phyloP scores from a whole-genome alignment of 2,113 vertebrate species.

The Solea solea region DNA sequence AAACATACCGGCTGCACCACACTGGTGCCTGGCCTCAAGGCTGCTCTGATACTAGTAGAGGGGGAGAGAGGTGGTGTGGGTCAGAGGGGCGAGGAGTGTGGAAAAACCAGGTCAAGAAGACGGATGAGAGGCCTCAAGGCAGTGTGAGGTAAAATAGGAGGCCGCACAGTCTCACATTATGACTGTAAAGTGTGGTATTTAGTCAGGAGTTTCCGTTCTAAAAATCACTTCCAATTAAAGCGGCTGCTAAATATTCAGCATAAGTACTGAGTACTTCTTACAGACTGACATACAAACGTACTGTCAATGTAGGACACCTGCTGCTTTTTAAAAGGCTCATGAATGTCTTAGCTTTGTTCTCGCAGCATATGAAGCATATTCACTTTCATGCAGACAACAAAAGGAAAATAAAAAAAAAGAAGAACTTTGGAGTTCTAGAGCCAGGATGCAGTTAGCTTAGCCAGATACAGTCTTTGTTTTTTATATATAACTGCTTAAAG shows the following conservation, averaged over 20 bases:
- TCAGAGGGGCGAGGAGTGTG: not conserved
- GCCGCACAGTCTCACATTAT: slow-evolving; percentile 44
- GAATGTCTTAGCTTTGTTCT: slow-evolving; percentile 10
- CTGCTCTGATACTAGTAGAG: slow-evolving; percentile 52
- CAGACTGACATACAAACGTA: not conserved
- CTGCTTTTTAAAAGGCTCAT: slow-evolving; percentile 22
- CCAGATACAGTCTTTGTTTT: not conserved
- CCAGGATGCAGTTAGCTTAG: slow-evolving; percentile 11
- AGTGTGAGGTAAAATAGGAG: slow-evolving; percentile 45
- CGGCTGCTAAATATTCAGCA: not conserved
- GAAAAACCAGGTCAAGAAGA: slow-evolving; percentile 62
- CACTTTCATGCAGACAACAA: not conserved
- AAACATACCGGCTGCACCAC: slow-evolving; percentile 69
- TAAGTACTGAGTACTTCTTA: not conserved
- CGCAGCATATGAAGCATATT: not conserved
- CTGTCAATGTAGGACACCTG: slow-evolving; percentile 25
- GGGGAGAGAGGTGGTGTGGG: slow-evolving; percentile 4
- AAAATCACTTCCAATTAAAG: not conserved
- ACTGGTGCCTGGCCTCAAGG: slow-evolving; percentile 63
- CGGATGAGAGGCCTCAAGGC: slow-evolving; percentile 57
- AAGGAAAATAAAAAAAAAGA: slow-evolving; percentile 4
- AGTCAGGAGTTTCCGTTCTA: slow-evolving; percentile 4
- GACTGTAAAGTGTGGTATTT: slow-evolving; percentile 33
- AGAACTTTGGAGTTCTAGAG: slow-evolving; percentile 2
- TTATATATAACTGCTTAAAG: too few species aligned